Evolutionary conservation across 2,888 invertebrate genomes (phyloP), one percentile per base, ranked within the genome.

Genomic region (Macrosiphum euphorbiae): DNA sequence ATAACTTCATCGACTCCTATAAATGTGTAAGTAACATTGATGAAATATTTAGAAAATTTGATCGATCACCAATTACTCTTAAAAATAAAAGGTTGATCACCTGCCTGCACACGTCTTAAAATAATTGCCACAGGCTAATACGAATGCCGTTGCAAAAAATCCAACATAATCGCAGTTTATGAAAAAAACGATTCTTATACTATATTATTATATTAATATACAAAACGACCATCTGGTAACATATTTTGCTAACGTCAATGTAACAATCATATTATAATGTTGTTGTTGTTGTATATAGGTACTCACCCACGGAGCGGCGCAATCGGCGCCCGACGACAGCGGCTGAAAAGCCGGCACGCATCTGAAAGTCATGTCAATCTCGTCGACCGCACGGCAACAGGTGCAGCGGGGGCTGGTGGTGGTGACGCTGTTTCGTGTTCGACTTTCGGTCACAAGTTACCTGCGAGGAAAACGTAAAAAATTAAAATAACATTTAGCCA

Each of bases 271-370:
- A 35, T 78, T 35, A 35, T 41, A 41, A 28, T 47, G 11, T 47
- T 16, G 4, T 35, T 78, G 13, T 86, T 4, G 11, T 28, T 47
- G 7, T 16, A 26, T 47, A 41, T 26, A 11, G 16, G n/a, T 78
- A 97, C 97, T 97, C 96, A 97, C 97, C 97, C 97, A 97, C 95
- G 97, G 96, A 95, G 97, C 96, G 96, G 96, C 96, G 96, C 97
- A 97, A 96, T 97, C 97, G 95, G 97, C 96, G 50, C 93, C 93
- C 95, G 97, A 96, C 95, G 96, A 96, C 94, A 97, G 96, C 88
- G 96, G 96, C 96, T 97, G 97, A 96, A 97, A 97, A 95, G 97
- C 96, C 95, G 97, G 97, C 95, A 97, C 97, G 96, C 97, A 97
- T 95, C 97, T 97, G 96, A 97, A 97, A 96, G 97, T 97, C 97